Percentiles rank a stretch among this genome's conserved stretches.
Conservation (phyloP, 2,113 vertebrate species). For the sheep (Ovis aries) region ARS-UI_Ramb_v3.0 NC_056054.1:39247501-39248000, state of each 20-base stretch:
- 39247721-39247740: neutral
- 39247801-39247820: fast-evolving
- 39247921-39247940: neutral
- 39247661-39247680: neutral
- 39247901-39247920: neutral
- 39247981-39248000: neutral
- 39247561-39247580: neutral
- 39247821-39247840: neutral
- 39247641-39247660: neutral
- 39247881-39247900: neutral
- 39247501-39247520: neutral
- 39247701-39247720: neutral
- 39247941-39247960: neutral
- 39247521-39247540: neutral
- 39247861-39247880: neutral
- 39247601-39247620: neutral
- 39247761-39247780: neutral
- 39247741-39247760: neutral
- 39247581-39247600: neutral
- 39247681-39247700: neutral
- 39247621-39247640: neutral
- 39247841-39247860: neutral
- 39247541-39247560: neutral
- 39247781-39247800: neutral
- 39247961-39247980: neutral